These are phyloP conservation scores for Eupeodes luniger DNA, from an alignment of 2,888 invertebrate species.

Conservation along the genomic window DNA sequence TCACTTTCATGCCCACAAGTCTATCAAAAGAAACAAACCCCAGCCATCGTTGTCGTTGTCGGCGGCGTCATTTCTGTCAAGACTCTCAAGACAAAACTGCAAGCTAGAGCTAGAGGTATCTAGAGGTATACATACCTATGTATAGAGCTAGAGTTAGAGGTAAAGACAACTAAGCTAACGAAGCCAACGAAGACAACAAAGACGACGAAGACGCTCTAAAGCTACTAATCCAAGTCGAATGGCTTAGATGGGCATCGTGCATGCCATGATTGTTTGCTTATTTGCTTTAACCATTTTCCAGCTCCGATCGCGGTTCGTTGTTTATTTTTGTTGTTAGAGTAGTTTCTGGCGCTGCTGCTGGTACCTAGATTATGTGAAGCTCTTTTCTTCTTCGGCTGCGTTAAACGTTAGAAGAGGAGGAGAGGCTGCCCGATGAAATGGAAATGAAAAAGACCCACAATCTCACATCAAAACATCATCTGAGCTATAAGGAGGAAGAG, in stretches of 20 bases:
- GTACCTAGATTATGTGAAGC: conserved; percentile 12
- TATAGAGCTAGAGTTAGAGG: too few relatives aligned
- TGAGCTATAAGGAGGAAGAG: conserved; percentile 32
- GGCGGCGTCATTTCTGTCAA: conserved; percentile 30
- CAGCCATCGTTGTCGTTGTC: conserved; percentile 32
- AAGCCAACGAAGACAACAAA: conserved; percentile 45
- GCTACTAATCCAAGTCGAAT: conserved; percentile 46
- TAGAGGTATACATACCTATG: too few relatives aligned
- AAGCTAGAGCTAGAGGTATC: not conserved
- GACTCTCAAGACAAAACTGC: conserved; percentile 18
- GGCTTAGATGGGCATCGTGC: conserved; percentile 74
- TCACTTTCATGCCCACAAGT: conserved; percentile 76
- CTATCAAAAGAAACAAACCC: conserved; percentile 72
- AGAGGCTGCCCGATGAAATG: conserved; percentile 30
- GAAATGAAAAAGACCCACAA: conserved; percentile 45
- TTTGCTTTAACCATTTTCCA: conserved; percentile 69
- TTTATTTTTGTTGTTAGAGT: conserved; percentile 42
- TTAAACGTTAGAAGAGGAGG: conserved; percentile 13
- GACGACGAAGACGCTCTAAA: conserved; percentile 41
- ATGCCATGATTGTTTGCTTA: conserved; percentile 64
- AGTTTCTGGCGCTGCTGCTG: not conserved
- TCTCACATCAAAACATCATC: not conserved
- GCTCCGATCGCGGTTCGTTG: conserved; percentile 40
- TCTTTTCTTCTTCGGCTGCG: conserved; percentile 36
- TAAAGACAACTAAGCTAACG: conserved; percentile 6